phyloP scores from a whole-genome alignment of 2,113 vertebrate species.

The Poecile atricapillus region DNA sequence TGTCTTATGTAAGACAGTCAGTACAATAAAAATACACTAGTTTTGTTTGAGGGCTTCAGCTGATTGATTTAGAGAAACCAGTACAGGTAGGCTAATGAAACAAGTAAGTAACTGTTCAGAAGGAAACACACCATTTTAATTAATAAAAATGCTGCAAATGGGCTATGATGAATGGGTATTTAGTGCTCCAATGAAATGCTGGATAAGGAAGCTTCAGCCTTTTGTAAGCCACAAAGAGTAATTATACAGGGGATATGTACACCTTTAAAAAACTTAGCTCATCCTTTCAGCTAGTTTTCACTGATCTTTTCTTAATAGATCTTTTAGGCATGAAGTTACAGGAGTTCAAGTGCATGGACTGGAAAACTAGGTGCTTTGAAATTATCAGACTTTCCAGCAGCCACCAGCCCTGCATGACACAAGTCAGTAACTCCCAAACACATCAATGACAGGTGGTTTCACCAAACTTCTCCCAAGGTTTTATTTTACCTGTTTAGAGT shows the following conservation, averaged over 20 bases:
- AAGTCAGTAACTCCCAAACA: background rate
- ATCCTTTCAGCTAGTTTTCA: background rate
- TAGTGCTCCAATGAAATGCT: background rate
- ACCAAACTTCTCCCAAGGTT: background rate
- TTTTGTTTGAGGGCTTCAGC: background rate
- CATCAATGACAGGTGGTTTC: background rate
- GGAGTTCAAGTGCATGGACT: background rate
- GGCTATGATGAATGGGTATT: background rate
- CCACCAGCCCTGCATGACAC: background rate
- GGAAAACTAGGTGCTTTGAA: background rate
- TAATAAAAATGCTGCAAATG: background rate
- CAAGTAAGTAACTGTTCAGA: background rate
- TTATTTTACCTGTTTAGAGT: conserved; percentile 90
- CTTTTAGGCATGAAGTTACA: background rate
- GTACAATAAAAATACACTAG: background rate
- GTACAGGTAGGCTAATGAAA: background rate
- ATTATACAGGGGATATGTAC: background rate
- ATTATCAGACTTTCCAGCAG: background rate
- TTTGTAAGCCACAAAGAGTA: background rate
- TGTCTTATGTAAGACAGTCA: background rate
- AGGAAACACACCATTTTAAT: background rate
- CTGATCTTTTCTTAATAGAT: background rate
- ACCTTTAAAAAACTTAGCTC: background rate
- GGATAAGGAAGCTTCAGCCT: background rate
- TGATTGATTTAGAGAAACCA: background rate